These are phyloP conservation scores for Platanista minor DNA, from an alignment of 2,113 vertebrate genomes.

Conservation along the genomic window DNA sequence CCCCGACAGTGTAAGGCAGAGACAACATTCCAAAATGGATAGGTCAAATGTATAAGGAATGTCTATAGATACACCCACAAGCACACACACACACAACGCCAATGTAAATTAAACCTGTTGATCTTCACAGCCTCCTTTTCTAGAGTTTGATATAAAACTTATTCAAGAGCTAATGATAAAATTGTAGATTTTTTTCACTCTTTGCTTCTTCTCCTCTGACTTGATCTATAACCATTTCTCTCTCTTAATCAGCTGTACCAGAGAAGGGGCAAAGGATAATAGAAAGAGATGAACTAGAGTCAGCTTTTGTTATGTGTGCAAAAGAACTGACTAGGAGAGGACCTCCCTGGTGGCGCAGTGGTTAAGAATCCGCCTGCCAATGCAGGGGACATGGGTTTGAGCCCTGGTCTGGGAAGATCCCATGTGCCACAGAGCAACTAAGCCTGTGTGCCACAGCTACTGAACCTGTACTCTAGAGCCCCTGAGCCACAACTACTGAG, in stretches of 20 bases:
- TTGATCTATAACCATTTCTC: background rate
- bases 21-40: background rate
- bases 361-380: too few relatives aligned
- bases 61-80: background rate
- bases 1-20: background rate
- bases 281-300: background rate
- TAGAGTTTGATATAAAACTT: background rate
- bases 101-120: background rate
- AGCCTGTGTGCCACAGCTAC: too few relatives aligned
- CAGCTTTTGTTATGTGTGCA: background rate
- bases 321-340: background rate
- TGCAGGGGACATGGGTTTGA: too few relatives aligned
- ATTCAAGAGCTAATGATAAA: background rate
- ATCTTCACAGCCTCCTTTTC: background rate
- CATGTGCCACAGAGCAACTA: too few relatives aligned
- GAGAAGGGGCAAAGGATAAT: background rate
- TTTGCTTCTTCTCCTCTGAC: background rate
- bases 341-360: too few relatives aligned
- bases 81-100: background rate
- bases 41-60: background rate
- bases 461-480: too few relatives aligned
- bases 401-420: too few relatives aligned
- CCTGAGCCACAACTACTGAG: too few relatives aligned
- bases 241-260: background rate
- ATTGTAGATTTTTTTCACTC: background rate